Conservation (phyloP, 2,888 invertebrate genomes). For the Xanthostigma xanthostigma region DNA sequence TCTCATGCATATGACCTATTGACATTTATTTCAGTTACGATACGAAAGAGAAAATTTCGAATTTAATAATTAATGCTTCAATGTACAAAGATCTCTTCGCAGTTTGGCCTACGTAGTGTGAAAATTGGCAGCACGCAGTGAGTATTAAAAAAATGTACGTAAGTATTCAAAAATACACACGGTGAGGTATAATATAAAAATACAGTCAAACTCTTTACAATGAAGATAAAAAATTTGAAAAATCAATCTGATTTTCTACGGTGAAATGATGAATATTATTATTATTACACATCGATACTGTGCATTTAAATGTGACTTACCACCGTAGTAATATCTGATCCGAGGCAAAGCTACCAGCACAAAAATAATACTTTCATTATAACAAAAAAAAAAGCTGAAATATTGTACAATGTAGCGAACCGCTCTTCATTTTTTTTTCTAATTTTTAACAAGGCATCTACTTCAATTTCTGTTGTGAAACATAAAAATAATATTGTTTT, state of each 20-base stretch:
- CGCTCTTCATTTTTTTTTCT: background rate
- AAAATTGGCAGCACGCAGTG: background rate
- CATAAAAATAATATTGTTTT: constrained; percentile 1
- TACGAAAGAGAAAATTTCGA: too few species aligned
- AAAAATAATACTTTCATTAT: constrained; percentile 8
- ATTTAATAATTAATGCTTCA: too few species aligned
- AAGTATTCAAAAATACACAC: background rate
- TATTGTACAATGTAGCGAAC: background rate
- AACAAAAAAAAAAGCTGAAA: background rate
- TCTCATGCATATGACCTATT: too few species aligned
- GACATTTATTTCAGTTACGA: too few species aligned
- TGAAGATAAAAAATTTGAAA: constrained; percentile 6
- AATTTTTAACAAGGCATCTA: background rate
- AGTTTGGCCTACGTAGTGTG: too few species aligned
- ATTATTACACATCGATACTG: background rate
- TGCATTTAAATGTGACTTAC: constrained; percentile 30
- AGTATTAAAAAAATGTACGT: background rate
- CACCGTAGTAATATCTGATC: constrained; percentile 49
- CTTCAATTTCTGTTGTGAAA: background rate
- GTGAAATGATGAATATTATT: constrained; percentile 1
- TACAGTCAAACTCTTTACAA: background rate
- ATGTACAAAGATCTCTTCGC: too few species aligned
- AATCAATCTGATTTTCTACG: constrained; percentile 6
- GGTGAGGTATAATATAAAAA: background rate
- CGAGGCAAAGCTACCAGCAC: constrained; percentile 37